Conservation (phyloP, 2,797 vertebrate species). For the Thalassophryne amazonica region DNA sequence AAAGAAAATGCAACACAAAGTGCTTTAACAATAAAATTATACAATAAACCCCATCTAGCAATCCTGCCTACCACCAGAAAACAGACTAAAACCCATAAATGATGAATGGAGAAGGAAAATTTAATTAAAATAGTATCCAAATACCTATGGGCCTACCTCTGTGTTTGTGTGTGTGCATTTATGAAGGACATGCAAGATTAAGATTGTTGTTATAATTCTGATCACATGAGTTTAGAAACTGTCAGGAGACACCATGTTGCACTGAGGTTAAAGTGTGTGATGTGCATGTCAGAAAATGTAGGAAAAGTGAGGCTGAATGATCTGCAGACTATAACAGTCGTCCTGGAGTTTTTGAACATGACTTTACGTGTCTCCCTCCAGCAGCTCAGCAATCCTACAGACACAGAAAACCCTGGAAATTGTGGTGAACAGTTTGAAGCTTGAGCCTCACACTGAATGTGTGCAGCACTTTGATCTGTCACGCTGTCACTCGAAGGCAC, state of each 20-base stretch:
- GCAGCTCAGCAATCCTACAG: conserved; percentile 37
- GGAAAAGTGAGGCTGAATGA: conserved; percentile 20
- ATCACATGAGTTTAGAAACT: no score
- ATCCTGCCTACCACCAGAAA: no score
- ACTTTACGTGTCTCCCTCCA: conserved; percentile 17
- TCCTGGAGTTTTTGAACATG: conserved; percentile 19
- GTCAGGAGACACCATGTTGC: conserved; percentile 56
- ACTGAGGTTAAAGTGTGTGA: conserved; percentile 33
- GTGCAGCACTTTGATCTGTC: conserved; percentile 11
- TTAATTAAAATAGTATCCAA: no score
- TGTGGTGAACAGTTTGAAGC: conserved; percentile 5
- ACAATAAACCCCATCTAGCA: no score
- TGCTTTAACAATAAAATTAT: no score
- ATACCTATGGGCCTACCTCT: no score
- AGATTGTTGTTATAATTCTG: no score
- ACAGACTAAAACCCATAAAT: no score
- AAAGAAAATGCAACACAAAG: no score
- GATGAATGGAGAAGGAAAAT: no score
- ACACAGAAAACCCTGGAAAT: conserved; percentile 22
- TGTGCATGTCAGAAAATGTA: conserved; percentile 24
- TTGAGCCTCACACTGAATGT: background rate
- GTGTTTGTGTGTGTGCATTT: no score
- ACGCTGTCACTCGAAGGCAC: conserved; percentile 7
- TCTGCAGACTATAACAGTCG: conserved; percentile 23
- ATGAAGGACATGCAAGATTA: no score